A percentile compares a stretch with the other conserved stretches of the same genome.
These are phyloP conservation scores for Callipepla californica DNA, from an alignment of 2,113 vertebrate species.

Conservation along the genomic window DNA sequence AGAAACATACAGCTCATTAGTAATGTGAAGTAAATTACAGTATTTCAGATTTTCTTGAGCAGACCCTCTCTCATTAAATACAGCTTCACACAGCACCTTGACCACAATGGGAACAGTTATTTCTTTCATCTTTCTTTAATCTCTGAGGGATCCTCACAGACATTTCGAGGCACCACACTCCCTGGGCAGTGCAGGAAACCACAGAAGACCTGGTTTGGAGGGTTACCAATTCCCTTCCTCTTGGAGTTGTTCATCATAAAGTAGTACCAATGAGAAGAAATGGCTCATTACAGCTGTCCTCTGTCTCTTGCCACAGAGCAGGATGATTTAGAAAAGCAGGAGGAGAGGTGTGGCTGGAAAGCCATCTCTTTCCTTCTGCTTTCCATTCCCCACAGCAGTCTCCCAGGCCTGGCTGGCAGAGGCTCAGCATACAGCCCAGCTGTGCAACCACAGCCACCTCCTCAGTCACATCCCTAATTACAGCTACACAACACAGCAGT, in stretches of 20 bases:
- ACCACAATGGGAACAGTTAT: not conserved
- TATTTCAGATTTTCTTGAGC: not conserved
- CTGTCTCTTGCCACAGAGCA: not conserved
- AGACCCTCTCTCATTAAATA: not conserved
- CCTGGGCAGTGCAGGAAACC: accelerated
- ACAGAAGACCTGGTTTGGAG: accelerated
- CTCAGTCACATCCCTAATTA: not conserved
- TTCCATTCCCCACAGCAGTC: not conserved
- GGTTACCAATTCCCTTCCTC: not conserved
- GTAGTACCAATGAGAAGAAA: not conserved
- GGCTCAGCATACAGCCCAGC: not conserved
- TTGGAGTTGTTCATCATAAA: not conserved
- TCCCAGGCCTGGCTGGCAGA: not conserved
- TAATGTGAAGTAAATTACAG: not conserved
- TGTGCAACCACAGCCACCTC: accelerated
- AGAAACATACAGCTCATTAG: not conserved
- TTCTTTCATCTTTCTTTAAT: not conserved
- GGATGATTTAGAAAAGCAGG: not conserved
- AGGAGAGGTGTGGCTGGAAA: accelerated
- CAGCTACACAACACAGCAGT: not conserved
- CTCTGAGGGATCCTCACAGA: not conserved
- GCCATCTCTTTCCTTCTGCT: not conserved
- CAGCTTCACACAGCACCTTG: not conserved
- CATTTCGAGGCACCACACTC: not conserved
- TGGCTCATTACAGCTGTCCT: not conserved